These are phyloP conservation scores for Sciaenops ocellatus DNA, from an alignment of 2,797 vertebrate species.

Conservation along the genomic window DNA sequence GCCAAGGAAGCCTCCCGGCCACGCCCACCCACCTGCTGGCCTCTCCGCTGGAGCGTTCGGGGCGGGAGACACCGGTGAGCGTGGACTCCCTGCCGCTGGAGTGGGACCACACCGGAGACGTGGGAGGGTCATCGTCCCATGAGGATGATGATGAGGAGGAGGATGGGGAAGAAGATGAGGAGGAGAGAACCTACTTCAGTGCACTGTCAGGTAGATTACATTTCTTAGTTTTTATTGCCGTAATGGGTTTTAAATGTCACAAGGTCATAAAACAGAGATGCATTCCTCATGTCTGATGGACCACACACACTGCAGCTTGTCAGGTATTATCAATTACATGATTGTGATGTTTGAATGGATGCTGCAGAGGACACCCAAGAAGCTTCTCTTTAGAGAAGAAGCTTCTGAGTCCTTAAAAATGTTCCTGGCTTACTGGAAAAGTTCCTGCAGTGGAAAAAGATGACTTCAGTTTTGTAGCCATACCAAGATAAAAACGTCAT, in stretches of 20 bases:
- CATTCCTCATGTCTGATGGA: background rate
- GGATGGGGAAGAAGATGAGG: conserved; percentile 64
- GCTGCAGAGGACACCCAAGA: background rate
- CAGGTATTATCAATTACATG: too few species aligned
- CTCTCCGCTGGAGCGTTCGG: conserved; percentile 88
- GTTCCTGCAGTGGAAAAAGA: background rate
- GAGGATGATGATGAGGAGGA: conserved; percentile 87
- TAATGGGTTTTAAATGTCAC: background rate
- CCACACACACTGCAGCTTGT: background rate
- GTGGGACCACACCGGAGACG: conserved; percentile 98
- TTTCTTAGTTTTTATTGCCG: background rate
- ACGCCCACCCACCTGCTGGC: conserved; percentile 89
- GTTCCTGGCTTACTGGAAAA: background rate
- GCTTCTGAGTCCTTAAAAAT: background rate
- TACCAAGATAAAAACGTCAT: background rate
- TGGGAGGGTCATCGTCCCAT: conserved; percentile 93
- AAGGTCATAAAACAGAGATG: background rate
- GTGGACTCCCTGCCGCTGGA: conserved; percentile 96
- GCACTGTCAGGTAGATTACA: conserved; percentile 89
- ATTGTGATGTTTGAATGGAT: background rate
- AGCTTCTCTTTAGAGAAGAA: too few species aligned
- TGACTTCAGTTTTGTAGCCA: background rate
- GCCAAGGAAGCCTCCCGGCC: conserved; percentile 69
- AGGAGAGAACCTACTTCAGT: conserved; percentile 88
- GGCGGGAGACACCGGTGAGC: conserved; percentile 93